phyloP scores from a whole-genome alignment of 2,113 vertebrate species.

The Thalassoma bifasciatum region DNA sequence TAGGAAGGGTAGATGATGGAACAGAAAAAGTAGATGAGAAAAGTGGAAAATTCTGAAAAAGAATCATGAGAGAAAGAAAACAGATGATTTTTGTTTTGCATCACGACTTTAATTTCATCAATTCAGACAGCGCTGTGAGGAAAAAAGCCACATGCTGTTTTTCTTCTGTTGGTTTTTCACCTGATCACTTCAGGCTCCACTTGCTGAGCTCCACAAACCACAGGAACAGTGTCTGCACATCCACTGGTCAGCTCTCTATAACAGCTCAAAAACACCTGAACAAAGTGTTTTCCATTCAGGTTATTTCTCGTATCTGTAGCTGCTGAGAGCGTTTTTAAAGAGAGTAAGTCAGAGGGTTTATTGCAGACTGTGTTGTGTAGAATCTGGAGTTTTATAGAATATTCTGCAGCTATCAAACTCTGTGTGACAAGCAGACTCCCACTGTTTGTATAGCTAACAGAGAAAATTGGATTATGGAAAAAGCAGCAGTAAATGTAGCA shows the following conservation, averaged over 20 bases:
- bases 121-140: too few relatives aligned
- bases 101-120: too few relatives aligned
- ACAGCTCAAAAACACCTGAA: constrained; percentile 28
- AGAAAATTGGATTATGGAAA: constrained; percentile 56
- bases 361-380: too few relatives aligned
- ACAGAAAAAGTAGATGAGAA: too few relatives aligned
- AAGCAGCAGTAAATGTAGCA: constrained; percentile 34
- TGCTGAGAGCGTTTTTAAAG: background rate
- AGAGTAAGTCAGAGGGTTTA: background rate
- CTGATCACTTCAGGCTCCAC: constrained; percentile 29
- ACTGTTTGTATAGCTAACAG: constrained; percentile 34
- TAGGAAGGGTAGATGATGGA: too few relatives aligned
- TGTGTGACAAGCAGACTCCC: constrained; percentile 28
- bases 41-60: too few relatives aligned
- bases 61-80: background rate
- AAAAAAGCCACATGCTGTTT: too few relatives aligned
- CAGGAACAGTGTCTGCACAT: constrained; percentile 29
- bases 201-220: constrained; percentile 20
- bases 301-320: background rate
- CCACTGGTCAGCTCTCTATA: constrained; percentile 29
- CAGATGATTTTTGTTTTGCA: too few relatives aligned
- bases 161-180: constrained; percentile 12
- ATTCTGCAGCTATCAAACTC: constrained; percentile 27
- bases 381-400: background rate
- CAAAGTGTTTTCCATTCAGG: constrained; percentile 14